These are phyloP conservation scores for Apantesis nais DNA, from an alignment of 2,888 invertebrate species.

Conservation along the genomic window DNA sequence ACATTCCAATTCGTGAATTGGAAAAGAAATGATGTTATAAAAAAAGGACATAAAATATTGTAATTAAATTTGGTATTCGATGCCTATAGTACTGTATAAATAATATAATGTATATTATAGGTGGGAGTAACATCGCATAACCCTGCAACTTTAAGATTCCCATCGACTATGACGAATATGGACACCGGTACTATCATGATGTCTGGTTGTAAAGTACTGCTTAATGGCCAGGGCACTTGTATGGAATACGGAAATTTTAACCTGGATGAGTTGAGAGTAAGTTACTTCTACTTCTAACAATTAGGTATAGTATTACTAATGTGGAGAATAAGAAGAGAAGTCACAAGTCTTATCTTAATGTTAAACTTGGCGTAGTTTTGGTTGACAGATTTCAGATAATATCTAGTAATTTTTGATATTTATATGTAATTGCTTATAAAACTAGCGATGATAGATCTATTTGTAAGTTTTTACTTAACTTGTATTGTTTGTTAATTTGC, in stretches of 20 bases:
- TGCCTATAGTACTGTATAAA: background rate
- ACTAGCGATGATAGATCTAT: background rate
- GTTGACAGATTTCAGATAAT: background rate
- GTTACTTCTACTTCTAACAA: background rate
- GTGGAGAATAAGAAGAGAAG: too few relatives aligned
- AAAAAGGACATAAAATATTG: too few relatives aligned
- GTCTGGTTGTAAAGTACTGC: constrained; percentile 98
- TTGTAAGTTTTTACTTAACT: background rate
- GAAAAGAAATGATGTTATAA: too few relatives aligned
- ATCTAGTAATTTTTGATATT: background rate
- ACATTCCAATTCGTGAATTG: too few relatives aligned
- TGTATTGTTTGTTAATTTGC: too few relatives aligned
- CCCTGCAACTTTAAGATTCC: constrained; percentile 95
- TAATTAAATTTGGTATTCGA: background rate
- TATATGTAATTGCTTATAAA: background rate
- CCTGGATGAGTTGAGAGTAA: constrained; percentile 94
- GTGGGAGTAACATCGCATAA: constrained; percentile 97
- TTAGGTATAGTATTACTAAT: background rate
- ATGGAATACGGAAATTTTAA: constrained; percentile 96
- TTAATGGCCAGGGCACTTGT: constrained; percentile 97
- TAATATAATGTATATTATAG: constrained; percentile 56
- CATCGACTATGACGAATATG: constrained; percentile 99
- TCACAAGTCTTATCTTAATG: background rate
- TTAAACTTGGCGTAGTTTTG: background rate
- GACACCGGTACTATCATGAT: constrained; percentile 96